Evolutionary conservation across 2,888 invertebrate species (phyloP).

Genomic region (Globia sparganii): DNA sequence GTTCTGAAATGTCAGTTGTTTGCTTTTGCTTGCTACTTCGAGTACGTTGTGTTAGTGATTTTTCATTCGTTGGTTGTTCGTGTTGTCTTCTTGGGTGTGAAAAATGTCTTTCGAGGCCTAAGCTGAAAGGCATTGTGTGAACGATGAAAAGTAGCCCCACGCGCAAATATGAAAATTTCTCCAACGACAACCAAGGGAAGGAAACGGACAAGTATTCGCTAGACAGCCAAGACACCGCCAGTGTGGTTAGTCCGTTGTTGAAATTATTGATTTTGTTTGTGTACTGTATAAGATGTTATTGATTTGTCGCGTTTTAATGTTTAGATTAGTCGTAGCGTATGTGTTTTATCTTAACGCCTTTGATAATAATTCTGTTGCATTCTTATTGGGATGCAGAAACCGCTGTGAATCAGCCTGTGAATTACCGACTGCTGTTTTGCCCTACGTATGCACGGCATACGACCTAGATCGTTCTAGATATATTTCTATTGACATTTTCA

Average conservation of each 20-base stretch:
- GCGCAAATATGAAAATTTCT: constrained; percentile 89
- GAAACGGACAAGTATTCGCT: constrained; percentile 88
- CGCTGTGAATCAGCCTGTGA: constrained; percentile 18
- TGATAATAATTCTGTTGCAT: constrained; percentile 20
- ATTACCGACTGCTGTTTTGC: constrained; percentile 36
- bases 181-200: constrained; percentile 86
- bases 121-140: constrained; percentile 81
- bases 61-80: constrained; percentile 77
- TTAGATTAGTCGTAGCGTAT: constrained; percentile 64
- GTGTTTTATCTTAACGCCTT: constrained; percentile 35
- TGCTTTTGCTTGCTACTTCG: constrained; percentile 26
- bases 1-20: constrained; percentile 45
- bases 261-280: constrained; percentile 89
- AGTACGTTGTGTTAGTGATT: constrained; percentile 76
- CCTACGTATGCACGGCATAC: constrained; percentile 58
- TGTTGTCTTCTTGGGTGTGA: constrained; percentile 79
- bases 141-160: constrained; percentile 90
- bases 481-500: constrained; percentile 37
- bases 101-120: constrained; percentile 87
- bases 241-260: constrained; percentile 86
- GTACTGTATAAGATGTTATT: constrained; percentile 82
- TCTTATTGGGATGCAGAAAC: constrained; percentile 31
- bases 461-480: constrained; percentile 75
- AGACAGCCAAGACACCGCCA: constrained; percentile 89
- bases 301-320: constrained; percentile 78